Evolutionary conservation across 2,888 invertebrate genomes (phyloP), one percentile per base, ranked within the genome.

Genomic region (Sinohyriopsis cumingii): DNA sequence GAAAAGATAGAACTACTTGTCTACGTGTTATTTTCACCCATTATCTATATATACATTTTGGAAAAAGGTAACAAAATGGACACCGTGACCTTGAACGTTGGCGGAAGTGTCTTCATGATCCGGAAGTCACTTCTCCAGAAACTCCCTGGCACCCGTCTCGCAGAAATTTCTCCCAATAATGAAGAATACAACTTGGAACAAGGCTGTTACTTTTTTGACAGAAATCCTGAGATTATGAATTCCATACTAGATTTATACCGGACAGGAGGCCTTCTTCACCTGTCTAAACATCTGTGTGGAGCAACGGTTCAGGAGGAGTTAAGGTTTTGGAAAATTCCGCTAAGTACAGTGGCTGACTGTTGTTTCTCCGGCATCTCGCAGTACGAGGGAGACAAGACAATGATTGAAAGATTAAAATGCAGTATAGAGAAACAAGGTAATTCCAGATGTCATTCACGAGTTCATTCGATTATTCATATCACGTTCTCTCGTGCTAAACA

Each of bases 241-340:
- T 71, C 59, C 62, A 72, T 85, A 24, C 70, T 85, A 56, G 83
- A 84, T 66, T 74, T 78, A 54, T 84, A 82, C 67, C 76, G 85
- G 55, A 69, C 69, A 19, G 79, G 77, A 55, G 77, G 79, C 33
- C 45, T 12, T 45, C 75, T 86, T 6, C 86, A 86, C 65, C 57
- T 86, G 18, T 84, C 86, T 5, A 78, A 79, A 24, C 79, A 81
- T 65, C 75, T 79, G 63, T 86, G 86, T 66, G 82, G 83, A 6
- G 77, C 79, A 2, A 71, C 80, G n/a, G 75, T 84, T 15, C 69
- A 77, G 62, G 78, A 79, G 33, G 86, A 86, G 64, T 70, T 86
- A 55, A 76, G 79, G 62, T 85, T 72, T 68, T 86, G 86, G 86
- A 76, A 79, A 61, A 79, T 86, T 20, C 66, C 75, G n/a, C 78